phyloP scores from a whole-genome alignment of 2,797 vertebrate species.

The Muscicapa comitata region DNA sequence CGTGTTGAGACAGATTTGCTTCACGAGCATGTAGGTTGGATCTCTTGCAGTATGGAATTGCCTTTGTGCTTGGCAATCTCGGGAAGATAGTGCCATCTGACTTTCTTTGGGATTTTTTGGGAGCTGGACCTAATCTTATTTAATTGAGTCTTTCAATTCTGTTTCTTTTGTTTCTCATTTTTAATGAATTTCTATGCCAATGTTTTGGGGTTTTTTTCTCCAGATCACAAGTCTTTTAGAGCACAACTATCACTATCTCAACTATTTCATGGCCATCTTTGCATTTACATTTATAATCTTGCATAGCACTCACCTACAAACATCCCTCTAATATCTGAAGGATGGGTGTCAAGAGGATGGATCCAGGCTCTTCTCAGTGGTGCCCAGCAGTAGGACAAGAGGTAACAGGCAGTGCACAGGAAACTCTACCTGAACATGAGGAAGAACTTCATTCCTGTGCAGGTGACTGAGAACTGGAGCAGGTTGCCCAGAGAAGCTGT shows the following conservation, averaged over 20 bases:
- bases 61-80: background rate
- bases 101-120: background rate
- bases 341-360: no score
- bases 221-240: background rate
- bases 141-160: background rate
- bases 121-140: background rate
- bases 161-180: background rate
- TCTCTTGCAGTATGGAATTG: background rate
- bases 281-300: background rate
- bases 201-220: background rate
- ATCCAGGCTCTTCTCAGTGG: background rate
- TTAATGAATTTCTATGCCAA: background rate
- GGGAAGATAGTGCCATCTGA: background rate
- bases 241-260: background rate
- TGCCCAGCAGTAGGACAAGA: no score
- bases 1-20: background rate
- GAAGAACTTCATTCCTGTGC: background rate
- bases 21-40: fast-evolving
- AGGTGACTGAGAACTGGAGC: background rate
- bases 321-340: background rate
- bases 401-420: fast-evolving
- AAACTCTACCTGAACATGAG: background rate
- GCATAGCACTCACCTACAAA: background rate
- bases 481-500: background rate
- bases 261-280: background rate